Base-by-base conservation (phyloP, 2,113 vertebrate genomes). In the Toxotes chatareus region DNA sequence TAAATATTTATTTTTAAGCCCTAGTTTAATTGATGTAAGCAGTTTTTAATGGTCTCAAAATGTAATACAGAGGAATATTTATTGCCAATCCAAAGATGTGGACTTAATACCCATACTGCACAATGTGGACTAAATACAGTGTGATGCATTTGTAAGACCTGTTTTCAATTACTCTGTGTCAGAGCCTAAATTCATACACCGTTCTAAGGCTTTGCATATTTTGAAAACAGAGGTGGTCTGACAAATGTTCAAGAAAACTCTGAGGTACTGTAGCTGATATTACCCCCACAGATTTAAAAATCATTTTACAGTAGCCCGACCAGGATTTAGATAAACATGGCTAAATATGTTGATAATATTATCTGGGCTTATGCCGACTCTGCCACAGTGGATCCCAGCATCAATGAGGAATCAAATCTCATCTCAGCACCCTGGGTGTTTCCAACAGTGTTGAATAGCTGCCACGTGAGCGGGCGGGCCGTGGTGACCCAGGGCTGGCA, bases 401-500 rank as follows among this genome's bases (percentile, higher is more conserved):
- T 59, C 59, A 80, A 61, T 46, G n/a, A 62, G 3, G 27, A 67
- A 62, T 79, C 63, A 79, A 47, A 85, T 79, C 62, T 87, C 34
- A 76, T 70, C 74, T 59, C 27, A 6, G 36, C 60, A 3, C 59
- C 53, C 40, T 73, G 36, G 36, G 55, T 42, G 36, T 61, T 76
- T 79, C 62, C 7, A 31, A 51, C 59, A 76, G 44, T 63, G 63
- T 38, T 85, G 73, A 88, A 80, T 49, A 51, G 55, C 51, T 73
- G 66, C 78, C 83, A 66, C n/a, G 65, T 84, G 75, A 84, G 76
- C 69, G 73, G 44, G 65, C 71, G 49, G 63, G 65, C 66, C 73
- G 36, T 53, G 73, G 51, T 62, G 73, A 79, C 73, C 64, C 49
- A 44, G 44, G 7, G 53, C 59, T 89, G 88, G 83, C 85, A 87